Percentiles rank a stretch among this genome's conserved stretches.
Conservation (phyloP, 1,140 invertebrate genomes). For the Psix sp. region DNA sequence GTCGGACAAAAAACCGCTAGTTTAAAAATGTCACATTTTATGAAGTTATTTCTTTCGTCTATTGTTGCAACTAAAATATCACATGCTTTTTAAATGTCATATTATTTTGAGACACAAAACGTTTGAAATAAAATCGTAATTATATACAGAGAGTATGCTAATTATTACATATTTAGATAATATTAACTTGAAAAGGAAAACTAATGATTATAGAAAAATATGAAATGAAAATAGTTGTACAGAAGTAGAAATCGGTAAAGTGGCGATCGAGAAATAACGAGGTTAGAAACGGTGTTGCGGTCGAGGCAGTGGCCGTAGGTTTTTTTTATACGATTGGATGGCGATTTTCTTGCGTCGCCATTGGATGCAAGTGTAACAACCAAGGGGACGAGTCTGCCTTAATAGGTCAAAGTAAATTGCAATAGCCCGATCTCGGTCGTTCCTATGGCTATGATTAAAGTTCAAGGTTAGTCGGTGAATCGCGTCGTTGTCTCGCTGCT, state of each 20-base stretch:
- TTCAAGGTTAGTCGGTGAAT: conserved; percentile 55
- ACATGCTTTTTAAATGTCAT: too few relatives aligned
- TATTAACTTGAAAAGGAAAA: too few relatives aligned
- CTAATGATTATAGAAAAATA: too few relatives aligned
- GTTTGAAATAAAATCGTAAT: too few relatives aligned
- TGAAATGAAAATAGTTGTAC: conserved; percentile 19
- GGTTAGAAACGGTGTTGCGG: conserved; percentile 50
- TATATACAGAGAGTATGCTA: too few relatives aligned
- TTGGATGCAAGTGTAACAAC: conserved; percentile 51
- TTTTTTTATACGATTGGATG: conserved; percentile 29
- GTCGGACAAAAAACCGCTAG: too few relatives aligned
- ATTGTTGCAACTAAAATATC: too few relatives aligned
- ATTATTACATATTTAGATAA: too few relatives aligned
- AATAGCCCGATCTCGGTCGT: conserved; percentile 53
- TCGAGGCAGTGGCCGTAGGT: conserved; percentile 10
- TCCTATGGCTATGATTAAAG: conserved; percentile 46
- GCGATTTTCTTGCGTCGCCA: conserved; percentile 42
- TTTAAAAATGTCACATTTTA: too few relatives aligned
- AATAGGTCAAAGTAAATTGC: conserved; percentile 60
- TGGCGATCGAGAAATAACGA: conserved; percentile 18
- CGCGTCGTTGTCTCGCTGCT: conserved; percentile 37
- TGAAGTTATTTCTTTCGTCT: too few relatives aligned
- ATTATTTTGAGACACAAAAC: too few relatives aligned
- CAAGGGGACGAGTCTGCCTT: conserved; percentile 50
- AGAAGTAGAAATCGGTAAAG: not conserved